Evolutionary conservation across 1,140 invertebrate genomes (phyloP).

Genomic region (Drosophila ironensis): DNA sequence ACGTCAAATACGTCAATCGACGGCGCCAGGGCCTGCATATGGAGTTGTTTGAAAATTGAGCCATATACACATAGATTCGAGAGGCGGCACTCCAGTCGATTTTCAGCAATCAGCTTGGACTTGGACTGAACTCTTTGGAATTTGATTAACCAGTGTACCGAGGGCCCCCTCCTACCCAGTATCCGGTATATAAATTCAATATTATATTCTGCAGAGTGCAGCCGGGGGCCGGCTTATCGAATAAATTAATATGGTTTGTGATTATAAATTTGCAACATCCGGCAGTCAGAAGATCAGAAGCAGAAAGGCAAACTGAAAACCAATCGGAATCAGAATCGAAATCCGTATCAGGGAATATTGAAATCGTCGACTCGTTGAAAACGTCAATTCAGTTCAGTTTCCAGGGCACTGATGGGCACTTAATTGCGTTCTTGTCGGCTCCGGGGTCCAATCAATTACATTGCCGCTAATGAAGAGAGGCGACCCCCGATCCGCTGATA

Average conservation of each 20-base stretch:
- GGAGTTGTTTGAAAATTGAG: slow-evolving; percentile 33
- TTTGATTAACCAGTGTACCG: slow-evolving; percentile 2
- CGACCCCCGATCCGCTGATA: neutral
- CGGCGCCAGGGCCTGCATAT: slow-evolving; percentile 30
- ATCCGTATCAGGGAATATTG: neutral
- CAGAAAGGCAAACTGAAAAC: slow-evolving; percentile 25
- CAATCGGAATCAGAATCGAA: neutral
- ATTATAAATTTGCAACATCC: slow-evolving; percentile 50
- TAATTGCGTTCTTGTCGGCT: slow-evolving; percentile 49
- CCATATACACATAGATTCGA: slow-evolving; percentile 44
- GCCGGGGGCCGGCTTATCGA: slow-evolving; percentile 27
- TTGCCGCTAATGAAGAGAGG: slow-evolving; percentile 5
- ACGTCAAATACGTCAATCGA: slow-evolving; percentile 45
- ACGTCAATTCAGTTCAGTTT: slow-evolving; percentile 19
- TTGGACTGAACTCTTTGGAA: slow-evolving; percentile 24
- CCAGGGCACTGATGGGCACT: slow-evolving; percentile 20
- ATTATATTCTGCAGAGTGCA: slow-evolving; percentile 26
- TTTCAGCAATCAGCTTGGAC: slow-evolving; percentile 32
- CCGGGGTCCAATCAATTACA: slow-evolving; percentile 49
- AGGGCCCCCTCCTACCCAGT: neutral
- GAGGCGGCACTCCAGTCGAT: slow-evolving; percentile 18
- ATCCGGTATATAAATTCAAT: too few relatives aligned
- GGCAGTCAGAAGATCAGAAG: slow-evolving; percentile 22
- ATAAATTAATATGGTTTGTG: slow-evolving; percentile 27
- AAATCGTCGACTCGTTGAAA: neutral